Base-by-base conservation (phyloP, 2,888 invertebrate species). In the Creontiades dilutus region DNA sequence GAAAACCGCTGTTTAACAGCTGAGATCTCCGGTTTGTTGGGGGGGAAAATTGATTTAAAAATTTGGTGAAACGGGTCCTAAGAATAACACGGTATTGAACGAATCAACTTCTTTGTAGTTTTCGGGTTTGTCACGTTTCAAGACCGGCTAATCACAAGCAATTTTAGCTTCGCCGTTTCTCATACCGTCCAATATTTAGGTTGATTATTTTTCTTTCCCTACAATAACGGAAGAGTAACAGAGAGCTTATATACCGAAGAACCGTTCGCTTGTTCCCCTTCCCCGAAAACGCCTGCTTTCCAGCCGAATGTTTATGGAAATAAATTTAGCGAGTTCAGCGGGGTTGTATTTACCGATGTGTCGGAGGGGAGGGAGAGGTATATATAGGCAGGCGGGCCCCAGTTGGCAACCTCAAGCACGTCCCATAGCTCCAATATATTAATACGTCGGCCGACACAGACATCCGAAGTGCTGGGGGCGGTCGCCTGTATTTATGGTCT, bases 361-460 rank as follows among this genome's bases (percentile, higher is more conserved):
- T 11, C 68, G 19, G 19, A 19, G 46, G 78, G 76, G 37, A n/a
- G 37, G 78, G 78, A 14, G 76, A 37, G 76, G 76, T 76, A 76
- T 76, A 76, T 78, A 78, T 78, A 78, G 37, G n/a, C 46, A 37
- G 37, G 78, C 47, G 78, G 78, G 78, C 78, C 78, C 78, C 78
- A 78, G 78, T 78, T 78, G 78, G 78, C 78, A 78, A 47, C 78
- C 78, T 47, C 46, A 47, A 37, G 46, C 78, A 78, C 78, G 37
- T 78, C 78, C 78, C 47, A 19, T 19, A 47, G 78, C 78, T 78
- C 78, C 78, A 78, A 78, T 78, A 78, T 78, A 78, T 78, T 78
- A 47, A 78, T 78, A 68, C 68, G 68, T 23, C 23, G 68, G 68
- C 23, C 68, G 68, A 23, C 68, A 68, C 68, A 68, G 68, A 68